Evolutionary conservation across 2,888 invertebrate genomes (phyloP).

Genomic region (Hermaeophaga mercurialis): DNA sequence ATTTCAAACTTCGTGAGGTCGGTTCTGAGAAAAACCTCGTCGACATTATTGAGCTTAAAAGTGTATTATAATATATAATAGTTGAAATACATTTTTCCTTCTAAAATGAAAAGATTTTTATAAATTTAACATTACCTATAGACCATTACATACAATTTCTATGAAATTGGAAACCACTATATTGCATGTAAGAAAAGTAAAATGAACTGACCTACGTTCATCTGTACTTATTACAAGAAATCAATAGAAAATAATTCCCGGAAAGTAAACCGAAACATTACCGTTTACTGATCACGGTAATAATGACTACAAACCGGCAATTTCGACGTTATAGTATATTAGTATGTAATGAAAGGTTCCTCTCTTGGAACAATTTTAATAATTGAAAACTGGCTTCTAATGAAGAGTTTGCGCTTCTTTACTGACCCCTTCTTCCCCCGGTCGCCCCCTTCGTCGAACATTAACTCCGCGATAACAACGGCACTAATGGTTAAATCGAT

Average conservation of each 20-base stretch:
- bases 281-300: conserved; percentile 23
- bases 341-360: conserved; percentile 48
- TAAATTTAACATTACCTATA: too few relatives aligned
- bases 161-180: too few relatives aligned
- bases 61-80: too few relatives aligned
- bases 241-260: conserved; percentile 30
- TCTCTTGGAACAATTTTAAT: conserved; percentile 47
- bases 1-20: too few relatives aligned
- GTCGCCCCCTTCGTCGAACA: neutral
- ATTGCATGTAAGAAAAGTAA: too few relatives aligned
- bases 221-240: too few relatives aligned
- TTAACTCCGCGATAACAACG: conserved; percentile 48
- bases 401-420: conserved; percentile 57
- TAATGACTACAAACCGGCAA: conserved; percentile 5
- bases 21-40: too few relatives aligned
- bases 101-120: too few relatives aligned
- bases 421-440: conserved; percentile 8
- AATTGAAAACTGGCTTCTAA: conserved; percentile 52
- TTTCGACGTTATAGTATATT: neutral
- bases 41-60: too few relatives aligned
- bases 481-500: conserved; percentile 58
- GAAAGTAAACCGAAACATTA: conserved; percentile 36
- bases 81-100: too few relatives aligned
- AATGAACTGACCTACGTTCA: too few relatives aligned
- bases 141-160: too few relatives aligned